phyloP scores from a whole-genome alignment of 92 coral and sea anemone species.

The Epizoanthus scotinus region DNA sequence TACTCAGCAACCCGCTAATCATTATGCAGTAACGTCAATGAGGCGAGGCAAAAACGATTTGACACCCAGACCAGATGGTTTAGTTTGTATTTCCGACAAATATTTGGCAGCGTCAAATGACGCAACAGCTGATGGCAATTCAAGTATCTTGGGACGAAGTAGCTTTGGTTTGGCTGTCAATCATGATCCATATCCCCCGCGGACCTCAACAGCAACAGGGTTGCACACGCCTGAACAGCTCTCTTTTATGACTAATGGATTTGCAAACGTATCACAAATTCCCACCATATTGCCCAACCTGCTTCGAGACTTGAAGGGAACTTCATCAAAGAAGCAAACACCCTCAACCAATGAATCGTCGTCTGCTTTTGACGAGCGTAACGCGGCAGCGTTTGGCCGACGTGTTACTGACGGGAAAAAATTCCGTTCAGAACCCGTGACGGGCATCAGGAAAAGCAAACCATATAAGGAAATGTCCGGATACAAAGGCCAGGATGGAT shows the following conservation, averaged over 20 bases:
- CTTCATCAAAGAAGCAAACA: constrained; percentile 21
- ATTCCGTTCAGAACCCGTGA: constrained; percentile 53
- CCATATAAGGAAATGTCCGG: background rate
- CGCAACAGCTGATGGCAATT: background rate
- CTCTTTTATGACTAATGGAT: constrained; percentile 38
- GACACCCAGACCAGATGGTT: background rate
- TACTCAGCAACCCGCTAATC: background rate
- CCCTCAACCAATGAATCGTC: constrained; percentile 5
- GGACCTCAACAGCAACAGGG: constrained; percentile 62
- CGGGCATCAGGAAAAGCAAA: background rate
- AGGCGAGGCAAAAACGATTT: constrained; percentile 50
- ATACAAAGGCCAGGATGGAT: constrained; percentile 32
- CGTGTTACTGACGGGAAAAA: background rate
- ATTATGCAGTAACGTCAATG: background rate
- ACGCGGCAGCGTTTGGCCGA: constrained; percentile 12
- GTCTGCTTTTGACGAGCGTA: background rate
- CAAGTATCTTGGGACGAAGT: background rate
- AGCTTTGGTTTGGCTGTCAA: constrained; percentile 32
- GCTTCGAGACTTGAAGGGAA: constrained; percentile 47
- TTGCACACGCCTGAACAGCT: constrained; percentile 23
- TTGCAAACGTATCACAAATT: constrained; percentile 57
- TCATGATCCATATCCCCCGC: constrained; percentile 34
- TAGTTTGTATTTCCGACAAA: background rate
- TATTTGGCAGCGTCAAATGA: background rate
- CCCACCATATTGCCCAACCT: constrained; percentile 60